A percentile compares a stretch with the other conserved stretches of the same genome.
These are phyloP conservation scores for Xyrauchen texanus DNA, from an alignment of 2,113 vertebrate genomes.

Conservation along the genomic window DNA sequence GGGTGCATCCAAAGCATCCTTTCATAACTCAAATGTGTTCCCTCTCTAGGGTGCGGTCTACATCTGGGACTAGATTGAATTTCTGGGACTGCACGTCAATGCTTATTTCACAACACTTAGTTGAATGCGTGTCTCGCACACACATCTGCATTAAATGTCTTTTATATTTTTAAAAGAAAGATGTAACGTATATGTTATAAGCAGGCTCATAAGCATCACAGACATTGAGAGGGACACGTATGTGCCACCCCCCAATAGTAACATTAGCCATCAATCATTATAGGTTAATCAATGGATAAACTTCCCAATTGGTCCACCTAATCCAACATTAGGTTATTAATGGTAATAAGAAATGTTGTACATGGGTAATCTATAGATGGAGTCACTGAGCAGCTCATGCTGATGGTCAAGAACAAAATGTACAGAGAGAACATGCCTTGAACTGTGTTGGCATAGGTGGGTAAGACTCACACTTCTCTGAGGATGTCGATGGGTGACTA, in stretches of 20 bases:
- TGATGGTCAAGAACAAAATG: conserved; percentile 30
- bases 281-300: too few species aligned
- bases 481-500: too few species aligned
- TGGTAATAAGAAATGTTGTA: not conserved
- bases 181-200: too few species aligned
- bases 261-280: too few species aligned
- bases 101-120: conserved; percentile 1
- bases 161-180: not conserved
- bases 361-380: not conserved
- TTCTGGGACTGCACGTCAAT: conserved; percentile 41
- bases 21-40: conserved; percentile 20
- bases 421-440: not conserved
- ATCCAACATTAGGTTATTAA: too few species aligned
- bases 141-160: not conserved
- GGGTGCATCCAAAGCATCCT: conserved; percentile 23
- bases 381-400: not conserved
- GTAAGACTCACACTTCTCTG: too few species aligned
- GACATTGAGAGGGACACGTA: too few species aligned
- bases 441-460: not conserved
- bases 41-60: conserved; percentile 37
- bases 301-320: too few species aligned
- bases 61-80: conserved; percentile 41
- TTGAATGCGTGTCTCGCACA: not conserved
- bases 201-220: too few species aligned
- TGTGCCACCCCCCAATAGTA: too few species aligned